Percentiles rank a stretch among this genome's conserved stretches.
Evolutionary conservation across 2,888 invertebrate species (phyloP).

Genomic region (Rotaria macrura): DNA sequence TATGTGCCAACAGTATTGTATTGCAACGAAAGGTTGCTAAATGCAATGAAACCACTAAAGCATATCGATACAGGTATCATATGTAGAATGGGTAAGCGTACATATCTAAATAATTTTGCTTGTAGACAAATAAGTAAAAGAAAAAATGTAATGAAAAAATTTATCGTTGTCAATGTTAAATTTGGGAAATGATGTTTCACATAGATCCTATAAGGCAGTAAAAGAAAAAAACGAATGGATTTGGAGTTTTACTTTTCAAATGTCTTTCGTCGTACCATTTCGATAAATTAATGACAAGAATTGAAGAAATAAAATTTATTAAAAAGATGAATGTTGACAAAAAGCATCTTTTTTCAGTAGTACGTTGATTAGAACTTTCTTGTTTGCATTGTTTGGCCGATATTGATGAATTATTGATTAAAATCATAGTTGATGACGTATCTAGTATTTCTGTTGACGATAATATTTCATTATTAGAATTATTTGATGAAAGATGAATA

Average conservation of each 20-base stretch:
- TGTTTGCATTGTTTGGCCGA: not conserved
- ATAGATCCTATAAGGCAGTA: not conserved
- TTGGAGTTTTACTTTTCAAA: too few relatives aligned
- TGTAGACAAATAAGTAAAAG: not conserved
- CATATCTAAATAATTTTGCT: not conserved
- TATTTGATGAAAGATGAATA: too few relatives aligned
- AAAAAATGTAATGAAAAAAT: not conserved
- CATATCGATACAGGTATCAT: not conserved
- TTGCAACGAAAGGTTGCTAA: constrained; percentile 10
- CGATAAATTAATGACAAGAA: not conserved
- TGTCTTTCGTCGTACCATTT: not conserved
- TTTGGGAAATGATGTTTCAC: constrained; percentile 20
- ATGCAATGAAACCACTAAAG: not conserved
- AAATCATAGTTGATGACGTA: too few relatives aligned
- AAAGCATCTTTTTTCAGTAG: not conserved
- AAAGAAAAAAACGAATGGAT: not conserved
- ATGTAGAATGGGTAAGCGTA: not conserved
- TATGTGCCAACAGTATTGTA: constrained; percentile 18
- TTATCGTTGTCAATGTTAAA: constrained; percentile 6
- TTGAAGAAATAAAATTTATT: not conserved
- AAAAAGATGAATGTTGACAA: not conserved
- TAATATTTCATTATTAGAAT: too few relatives aligned
- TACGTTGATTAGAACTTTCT: not conserved
- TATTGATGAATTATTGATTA: too few relatives aligned
- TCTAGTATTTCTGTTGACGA: too few relatives aligned